Base-by-base conservation (phyloP, 2,113 vertebrate species). In the Paralichthys olivaceus region DNA sequence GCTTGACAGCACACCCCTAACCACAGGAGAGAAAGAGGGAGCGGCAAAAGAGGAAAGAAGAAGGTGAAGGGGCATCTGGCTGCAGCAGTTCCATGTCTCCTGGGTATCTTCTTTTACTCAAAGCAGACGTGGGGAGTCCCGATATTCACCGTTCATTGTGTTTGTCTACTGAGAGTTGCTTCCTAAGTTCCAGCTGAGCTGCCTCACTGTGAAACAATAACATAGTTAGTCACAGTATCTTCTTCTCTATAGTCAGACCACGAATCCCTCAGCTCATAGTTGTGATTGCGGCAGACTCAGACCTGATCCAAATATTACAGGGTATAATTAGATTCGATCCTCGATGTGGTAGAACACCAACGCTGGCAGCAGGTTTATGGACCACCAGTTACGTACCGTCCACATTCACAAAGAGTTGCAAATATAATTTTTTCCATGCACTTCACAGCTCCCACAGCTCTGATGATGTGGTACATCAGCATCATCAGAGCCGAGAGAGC, bases 71-170 rank as follows among this genome's bases (percentile, higher is more conserved):
- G 34, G 37, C 66, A 75, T 76, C 64, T 62, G 54, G 45, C 61
- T 62, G 7, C 66, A 58, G 49, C 14, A 17, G 23, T 14, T 28
- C 22, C 13, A 2, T 5, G 26, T 72, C 65, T 72, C 53, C 32
- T 26, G 45, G 61, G 40, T 58, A 51, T 83, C 43, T 80, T 25
- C 53, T 78, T 81, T 87, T 40, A 73, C 26, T 78, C 59, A 66
- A 65, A 83, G 73, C 76, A 77, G 65, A 60, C 26, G 12, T 11
- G 0, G 9, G 14, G 57, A 86, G 34, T 69, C 32, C 79, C 69
- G 55, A 66, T 32, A 71, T 86, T 86, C 60, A 77, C 32, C 72
- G 45, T 56, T 73, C 67, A 12, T 54, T 37, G 26, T 72, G 4
- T 32, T 58, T 1, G 1, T 70, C 20, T 55, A 75, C 29, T 34